Percentiles rank a stretch among this genome's conserved stretches.
These are phyloP conservation scores for Aphelocoma coerulescens DNA, from an alignment of 2,113 vertebrate genomes.

Conservation along the genomic window DNA sequence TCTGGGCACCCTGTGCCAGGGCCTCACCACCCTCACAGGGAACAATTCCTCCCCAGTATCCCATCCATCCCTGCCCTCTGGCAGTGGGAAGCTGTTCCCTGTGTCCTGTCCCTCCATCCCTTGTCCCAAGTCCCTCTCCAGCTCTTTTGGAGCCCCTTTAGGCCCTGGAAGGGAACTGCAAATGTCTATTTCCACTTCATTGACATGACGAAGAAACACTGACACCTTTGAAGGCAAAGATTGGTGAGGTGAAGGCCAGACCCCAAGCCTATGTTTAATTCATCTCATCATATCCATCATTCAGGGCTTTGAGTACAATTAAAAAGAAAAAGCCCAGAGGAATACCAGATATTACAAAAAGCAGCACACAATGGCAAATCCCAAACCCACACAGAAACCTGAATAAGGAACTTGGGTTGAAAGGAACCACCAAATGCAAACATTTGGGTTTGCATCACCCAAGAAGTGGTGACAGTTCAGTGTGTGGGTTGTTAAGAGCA, in stretches of 20 bases:
- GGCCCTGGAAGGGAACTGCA: neutral
- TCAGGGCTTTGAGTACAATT: neutral
- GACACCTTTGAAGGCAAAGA: neutral
- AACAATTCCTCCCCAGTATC: neutral
- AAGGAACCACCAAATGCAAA: neutral
- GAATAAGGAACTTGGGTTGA: neutral
- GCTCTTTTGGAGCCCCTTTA: neutral
- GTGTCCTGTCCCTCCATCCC: neutral
- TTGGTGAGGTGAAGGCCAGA: neutral
- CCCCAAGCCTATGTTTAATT: neutral
- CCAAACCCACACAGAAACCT: neutral
- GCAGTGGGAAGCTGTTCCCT: neutral
- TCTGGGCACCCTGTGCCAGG: neutral
- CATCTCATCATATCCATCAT: neutral
- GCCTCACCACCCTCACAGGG: rapidly evolving
- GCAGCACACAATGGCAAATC: neutral
- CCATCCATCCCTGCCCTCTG: rapidly evolving
- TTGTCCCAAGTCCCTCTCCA: neutral
- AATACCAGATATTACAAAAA: neutral
- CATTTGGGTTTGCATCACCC: neutral
- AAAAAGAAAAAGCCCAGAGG: neutral
- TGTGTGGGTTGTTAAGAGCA: rapidly evolving
- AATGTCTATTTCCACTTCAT: neutral
- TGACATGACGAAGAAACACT: neutral
- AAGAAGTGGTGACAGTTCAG: neutral